These are phyloP conservation scores for Cosmia pyralina DNA, from an alignment of 2,888 invertebrate species.

Conservation along the genomic window DNA sequence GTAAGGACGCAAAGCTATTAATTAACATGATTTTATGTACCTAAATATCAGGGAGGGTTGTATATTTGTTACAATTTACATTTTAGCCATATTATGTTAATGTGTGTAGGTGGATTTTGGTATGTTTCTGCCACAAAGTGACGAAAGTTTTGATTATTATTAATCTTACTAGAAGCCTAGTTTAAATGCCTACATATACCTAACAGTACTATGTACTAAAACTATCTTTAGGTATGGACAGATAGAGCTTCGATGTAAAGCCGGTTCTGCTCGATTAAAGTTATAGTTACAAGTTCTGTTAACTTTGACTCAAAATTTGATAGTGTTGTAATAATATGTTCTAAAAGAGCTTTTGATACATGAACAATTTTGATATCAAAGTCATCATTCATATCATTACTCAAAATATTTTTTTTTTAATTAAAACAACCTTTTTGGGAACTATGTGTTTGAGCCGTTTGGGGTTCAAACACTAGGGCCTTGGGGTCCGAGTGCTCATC, in stretches of 20 bases:
- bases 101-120: background rate
- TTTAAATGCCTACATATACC: background rate
- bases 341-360: conserved; percentile 1
- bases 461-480: too few species aligned
- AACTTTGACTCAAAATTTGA: conserved; percentile 7
- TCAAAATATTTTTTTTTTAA: too few species aligned
- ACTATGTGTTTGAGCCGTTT: too few species aligned
- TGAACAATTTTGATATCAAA: background rate
- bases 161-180: background rate
- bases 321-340: conserved; percentile 8
- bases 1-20: background rate
- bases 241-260: background rate
- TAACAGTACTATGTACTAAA: background rate
- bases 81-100: background rate
- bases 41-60: conserved; percentile 9
- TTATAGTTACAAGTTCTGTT: conserved; percentile 7
- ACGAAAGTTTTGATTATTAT: background rate
- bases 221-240: background rate
- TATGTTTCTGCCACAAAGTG: background rate
- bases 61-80: background rate
- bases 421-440: too few species aligned
- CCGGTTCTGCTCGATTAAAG: conserved; percentile 18
- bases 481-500: too few species aligned
- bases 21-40: conserved; percentile 8
- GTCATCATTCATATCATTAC: background rate